phyloP scores from a whole-genome alignment of 2,888 invertebrate genomes.

The Galerucella pusilla region DNA sequence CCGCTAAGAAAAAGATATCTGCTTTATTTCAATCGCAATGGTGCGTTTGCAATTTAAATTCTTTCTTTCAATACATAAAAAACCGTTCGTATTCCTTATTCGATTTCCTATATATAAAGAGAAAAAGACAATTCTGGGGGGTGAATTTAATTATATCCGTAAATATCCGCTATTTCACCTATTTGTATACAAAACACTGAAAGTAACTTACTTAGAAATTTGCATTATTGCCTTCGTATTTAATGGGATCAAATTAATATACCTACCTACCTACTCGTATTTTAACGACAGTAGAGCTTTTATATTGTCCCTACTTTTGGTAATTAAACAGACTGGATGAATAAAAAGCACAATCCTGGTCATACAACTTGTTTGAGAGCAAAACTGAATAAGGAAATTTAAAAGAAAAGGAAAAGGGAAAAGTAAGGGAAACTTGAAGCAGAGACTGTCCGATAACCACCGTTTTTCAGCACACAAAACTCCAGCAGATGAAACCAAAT shows the following conservation, averaged over 20 bases:
- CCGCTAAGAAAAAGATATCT: constrained; percentile 58
- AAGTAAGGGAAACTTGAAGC: no score
- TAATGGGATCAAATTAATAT: neutral
- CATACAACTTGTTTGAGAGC: no score
- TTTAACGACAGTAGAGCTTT: no score
- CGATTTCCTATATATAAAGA: constrained; percentile 49
- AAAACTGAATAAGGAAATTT: no score
- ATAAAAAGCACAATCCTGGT: no score
- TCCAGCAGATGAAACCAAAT: no score
- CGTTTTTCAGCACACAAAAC: no score
- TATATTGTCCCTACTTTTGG: no score
- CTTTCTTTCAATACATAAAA: constrained; percentile 43
- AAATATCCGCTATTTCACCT: neutral
- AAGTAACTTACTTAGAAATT: neutral
- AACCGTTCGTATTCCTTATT: constrained; percentile 46
- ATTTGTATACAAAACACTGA: neutral
- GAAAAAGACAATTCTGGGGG: constrained; percentile 42
- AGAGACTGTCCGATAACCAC: no score
- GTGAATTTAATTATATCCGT: constrained; percentile 49
- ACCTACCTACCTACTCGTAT: no score
- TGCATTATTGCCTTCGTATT: neutral
- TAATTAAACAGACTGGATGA: no score
- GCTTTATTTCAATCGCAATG: constrained; percentile 57
- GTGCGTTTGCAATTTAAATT: constrained; percentile 58
- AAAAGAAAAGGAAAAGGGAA: no score